Conservation (phyloP, 2,888 invertebrate species). For the Protodeltote pygarga region DNA sequence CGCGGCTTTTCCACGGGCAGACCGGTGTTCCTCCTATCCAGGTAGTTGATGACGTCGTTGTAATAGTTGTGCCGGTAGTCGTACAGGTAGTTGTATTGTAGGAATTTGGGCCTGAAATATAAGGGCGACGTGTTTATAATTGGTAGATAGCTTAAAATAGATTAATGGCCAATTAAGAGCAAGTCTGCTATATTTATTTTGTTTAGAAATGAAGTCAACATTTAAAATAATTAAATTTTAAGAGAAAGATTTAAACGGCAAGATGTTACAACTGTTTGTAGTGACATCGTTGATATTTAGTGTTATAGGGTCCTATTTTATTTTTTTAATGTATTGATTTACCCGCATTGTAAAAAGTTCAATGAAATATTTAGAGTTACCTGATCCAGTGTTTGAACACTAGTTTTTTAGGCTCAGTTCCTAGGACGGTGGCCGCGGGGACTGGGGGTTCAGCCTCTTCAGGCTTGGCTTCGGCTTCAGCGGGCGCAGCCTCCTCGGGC, state of each 20-base stretch:
- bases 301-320: no score
- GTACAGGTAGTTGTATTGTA: conserved; percentile 93
- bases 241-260: not conserved
- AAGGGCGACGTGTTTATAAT: conserved; percentile 25
- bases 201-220: not conserved
- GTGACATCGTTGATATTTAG: conserved; percentile 6
- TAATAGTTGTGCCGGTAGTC: conserved; percentile 95
- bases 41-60: conserved; percentile 93
- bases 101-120: conserved; percentile 90
- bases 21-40: conserved; percentile 92
- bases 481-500: conserved; percentile 60
- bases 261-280: not conserved
- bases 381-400: conserved; percentile 94
- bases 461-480: conserved; percentile 61
- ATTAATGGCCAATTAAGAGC: not conserved
- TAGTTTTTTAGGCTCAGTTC: conserved; percentile 89
- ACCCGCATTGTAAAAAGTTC: no score
- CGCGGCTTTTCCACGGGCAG: conserved; percentile 90
- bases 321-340: no score
- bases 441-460: conserved; percentile 79
- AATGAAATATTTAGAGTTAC: conserved; percentile 62
- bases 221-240: not conserved
- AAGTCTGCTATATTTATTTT: not conserved
- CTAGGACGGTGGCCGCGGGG: conserved; percentile 74
- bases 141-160: conserved; percentile 2